Evolutionary conservation across 2,797 vertebrate species (phyloP).

Genomic region (Bradypodion ventrale): DNA sequence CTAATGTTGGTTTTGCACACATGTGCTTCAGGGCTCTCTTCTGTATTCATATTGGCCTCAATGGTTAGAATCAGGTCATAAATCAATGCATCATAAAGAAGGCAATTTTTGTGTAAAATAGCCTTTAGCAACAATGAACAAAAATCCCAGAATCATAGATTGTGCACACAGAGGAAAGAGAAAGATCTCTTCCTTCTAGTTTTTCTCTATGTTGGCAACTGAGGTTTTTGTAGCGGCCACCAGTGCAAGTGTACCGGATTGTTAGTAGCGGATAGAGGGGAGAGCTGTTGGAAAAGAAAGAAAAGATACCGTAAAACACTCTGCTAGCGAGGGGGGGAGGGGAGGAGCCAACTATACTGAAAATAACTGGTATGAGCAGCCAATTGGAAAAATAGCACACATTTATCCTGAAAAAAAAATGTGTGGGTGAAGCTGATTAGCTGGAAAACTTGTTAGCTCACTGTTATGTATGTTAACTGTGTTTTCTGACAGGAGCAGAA

Average conservation of each 20-base stretch:
- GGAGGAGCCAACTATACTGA: background rate
- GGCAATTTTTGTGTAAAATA: background rate
- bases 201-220: background rate
- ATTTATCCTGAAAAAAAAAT: background rate
- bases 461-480: no score
- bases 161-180: no score
- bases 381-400: background rate
- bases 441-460: conserved; percentile 14
- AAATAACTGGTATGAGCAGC: background rate
- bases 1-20: background rate
- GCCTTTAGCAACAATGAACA: no score
- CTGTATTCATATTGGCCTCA: no score
- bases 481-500: no score
- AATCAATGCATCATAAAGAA: background rate
- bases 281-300: rapidly evolving
- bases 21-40: no score
- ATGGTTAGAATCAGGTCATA: no score
- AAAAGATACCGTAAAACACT: background rate
- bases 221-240: rapidly evolving
- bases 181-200: background rate
- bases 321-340: background rate
- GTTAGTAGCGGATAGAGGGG: background rate
- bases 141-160: background rate
- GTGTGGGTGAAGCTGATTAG: background rate
- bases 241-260: rapidly evolving